These are phyloP conservation scores for Mesocricetus auratus DNA, from an alignment of 2,113 vertebrate genomes.

Conservation along the genomic window DNA sequence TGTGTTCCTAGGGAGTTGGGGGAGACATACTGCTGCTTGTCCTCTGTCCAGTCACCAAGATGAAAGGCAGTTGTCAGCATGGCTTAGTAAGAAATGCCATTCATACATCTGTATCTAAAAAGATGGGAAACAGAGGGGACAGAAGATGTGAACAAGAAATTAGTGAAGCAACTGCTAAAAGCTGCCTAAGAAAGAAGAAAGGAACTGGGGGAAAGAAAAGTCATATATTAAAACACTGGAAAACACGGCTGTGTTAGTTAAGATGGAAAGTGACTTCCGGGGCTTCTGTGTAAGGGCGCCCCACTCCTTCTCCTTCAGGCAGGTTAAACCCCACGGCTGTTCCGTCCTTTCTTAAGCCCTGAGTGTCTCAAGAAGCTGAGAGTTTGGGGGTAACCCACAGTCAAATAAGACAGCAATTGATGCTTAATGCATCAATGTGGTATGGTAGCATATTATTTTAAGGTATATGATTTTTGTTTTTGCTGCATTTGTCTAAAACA, in stretches of 20 bases:
- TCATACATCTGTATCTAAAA: neutral
- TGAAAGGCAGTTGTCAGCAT: neutral
- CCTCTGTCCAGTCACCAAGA: neutral
- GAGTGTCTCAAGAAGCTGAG: neutral
- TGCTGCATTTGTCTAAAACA: too few species aligned
- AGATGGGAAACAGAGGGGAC: neutral
- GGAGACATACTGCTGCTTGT: neutral
- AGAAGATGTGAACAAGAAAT: neutral
- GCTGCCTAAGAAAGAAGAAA: neutral
- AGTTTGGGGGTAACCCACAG: neutral
- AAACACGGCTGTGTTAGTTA: neutral
- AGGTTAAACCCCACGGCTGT: neutral
- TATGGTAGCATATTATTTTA: too few species aligned
- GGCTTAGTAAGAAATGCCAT: neutral
- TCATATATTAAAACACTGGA: neutral
- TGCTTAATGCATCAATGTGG: neutral
- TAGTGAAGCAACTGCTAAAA: constrained; percentile 16
- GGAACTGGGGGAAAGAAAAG: neutral
- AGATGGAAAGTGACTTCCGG: neutral
- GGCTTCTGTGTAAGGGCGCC: neutral
- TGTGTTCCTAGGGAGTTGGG: neutral
- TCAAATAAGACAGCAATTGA: neutral
- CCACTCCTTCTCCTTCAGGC: neutral
- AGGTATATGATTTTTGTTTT: too few species aligned
- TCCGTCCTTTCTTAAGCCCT: neutral